Percentiles rank a stretch among this genome's conserved stretches.
Conservation (phyloP, 2,113 vertebrate species). For the Leptosomus discolor region DNA sequence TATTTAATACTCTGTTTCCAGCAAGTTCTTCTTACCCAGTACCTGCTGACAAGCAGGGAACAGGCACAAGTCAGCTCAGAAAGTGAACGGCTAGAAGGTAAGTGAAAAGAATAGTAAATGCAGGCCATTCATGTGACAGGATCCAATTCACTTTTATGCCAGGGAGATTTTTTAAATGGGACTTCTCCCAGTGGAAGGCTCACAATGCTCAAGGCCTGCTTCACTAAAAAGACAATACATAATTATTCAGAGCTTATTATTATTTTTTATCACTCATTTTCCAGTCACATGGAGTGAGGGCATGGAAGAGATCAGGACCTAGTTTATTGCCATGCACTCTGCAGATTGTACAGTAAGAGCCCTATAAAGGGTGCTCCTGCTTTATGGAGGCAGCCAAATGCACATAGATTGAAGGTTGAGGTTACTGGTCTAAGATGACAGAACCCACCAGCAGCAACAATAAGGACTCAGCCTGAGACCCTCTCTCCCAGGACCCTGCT, state of each 20-base stretch:
- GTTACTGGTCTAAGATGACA: background rate
- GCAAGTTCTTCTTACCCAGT: background rate
- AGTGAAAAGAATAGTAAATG: conserved; percentile 21
- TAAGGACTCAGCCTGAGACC: background rate
- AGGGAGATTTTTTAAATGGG: conserved; percentile 36
- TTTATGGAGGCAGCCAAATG: background rate
- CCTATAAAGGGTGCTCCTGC: background rate
- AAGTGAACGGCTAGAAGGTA: background rate
- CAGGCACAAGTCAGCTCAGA: background rate
- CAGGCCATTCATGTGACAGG: conserved; percentile 23
- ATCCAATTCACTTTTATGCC: conserved; percentile 9
- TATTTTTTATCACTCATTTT: conserved; percentile 20
- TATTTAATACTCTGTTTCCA: background rate
- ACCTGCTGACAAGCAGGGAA: background rate
- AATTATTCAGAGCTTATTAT: conserved; percentile 24
- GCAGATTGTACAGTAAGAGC: background rate
- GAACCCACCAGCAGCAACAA: background rate
- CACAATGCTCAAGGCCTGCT: background rate
- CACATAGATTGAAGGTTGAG: background rate
- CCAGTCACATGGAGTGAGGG: background rate
- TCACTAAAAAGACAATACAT: background rate
- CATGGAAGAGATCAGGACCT: background rate
- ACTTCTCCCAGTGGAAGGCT: background rate
- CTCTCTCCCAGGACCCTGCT: background rate
- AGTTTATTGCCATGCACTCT: background rate